Evolutionary conservation across 2,888 invertebrate species (phyloP).

Genomic region (Labia minor): DNA sequence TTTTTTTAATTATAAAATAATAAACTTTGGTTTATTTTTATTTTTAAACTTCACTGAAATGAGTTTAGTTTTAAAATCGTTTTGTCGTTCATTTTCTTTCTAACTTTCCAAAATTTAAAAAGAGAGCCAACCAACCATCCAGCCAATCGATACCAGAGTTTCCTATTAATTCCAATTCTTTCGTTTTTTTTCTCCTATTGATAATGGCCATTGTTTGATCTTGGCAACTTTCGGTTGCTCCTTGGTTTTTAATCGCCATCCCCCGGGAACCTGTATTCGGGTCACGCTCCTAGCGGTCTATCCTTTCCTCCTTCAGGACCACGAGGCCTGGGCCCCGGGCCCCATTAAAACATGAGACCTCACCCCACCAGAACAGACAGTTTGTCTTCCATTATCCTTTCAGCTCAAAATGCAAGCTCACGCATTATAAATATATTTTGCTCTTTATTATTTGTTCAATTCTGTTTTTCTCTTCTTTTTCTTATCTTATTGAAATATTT

Average conservation of each 20-base stretch:
- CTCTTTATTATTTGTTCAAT: background rate
- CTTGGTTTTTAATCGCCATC: background rate
- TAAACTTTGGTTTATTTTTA: too few relatives aligned
- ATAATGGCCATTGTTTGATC: background rate
- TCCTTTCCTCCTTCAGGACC: conserved; percentile 7
- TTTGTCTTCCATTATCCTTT: conserved; percentile 1
- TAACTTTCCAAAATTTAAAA: too few relatives aligned
- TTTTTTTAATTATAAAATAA: too few relatives aligned
- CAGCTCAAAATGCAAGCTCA: background rate
- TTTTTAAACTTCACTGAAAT: too few relatives aligned
- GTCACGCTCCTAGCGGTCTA: background rate
- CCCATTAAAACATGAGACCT: background rate
- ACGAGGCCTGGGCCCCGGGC: background rate
- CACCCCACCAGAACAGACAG: background rate
- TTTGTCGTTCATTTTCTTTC: too few relatives aligned
- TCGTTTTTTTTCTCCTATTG: background rate
- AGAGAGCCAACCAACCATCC: too few relatives aligned
- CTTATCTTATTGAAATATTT: too few relatives aligned
- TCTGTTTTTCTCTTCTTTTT: background rate
- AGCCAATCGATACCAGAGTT: too few relatives aligned
- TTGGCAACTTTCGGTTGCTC: background rate
- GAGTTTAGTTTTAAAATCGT: too few relatives aligned
- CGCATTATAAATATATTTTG: background rate
- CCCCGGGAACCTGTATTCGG: background rate
- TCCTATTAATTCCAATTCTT: too few relatives aligned